Evolutionary conservation across 2,113 vertebrate genomes (phyloP).

Genomic region (Otocyon megalotis): DNA sequence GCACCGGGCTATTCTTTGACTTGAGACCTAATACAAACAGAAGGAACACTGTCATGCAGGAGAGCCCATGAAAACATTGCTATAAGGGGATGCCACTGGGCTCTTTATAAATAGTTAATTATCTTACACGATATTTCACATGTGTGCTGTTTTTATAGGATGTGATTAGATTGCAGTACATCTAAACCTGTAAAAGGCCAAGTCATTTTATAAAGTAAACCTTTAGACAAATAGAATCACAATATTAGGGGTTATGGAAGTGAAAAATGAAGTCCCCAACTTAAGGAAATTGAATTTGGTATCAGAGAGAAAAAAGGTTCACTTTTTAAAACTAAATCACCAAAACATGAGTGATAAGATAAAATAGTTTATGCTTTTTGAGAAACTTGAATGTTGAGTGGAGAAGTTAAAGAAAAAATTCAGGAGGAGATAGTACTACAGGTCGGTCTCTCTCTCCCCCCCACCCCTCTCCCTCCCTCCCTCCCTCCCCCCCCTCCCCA

Average conservation of each 20-base stretch:
- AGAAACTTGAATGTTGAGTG: background rate
- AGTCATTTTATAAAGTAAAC: background rate
- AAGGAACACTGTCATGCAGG: background rate
- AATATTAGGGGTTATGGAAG: background rate
- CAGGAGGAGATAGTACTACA: background rate
- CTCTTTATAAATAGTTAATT: background rate
- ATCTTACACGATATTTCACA: background rate
- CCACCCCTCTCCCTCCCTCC: too few species aligned
- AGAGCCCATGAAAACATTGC: background rate
- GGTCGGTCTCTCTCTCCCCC: background rate
- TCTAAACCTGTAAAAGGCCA: background rate
- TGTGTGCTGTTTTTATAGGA: background rate
- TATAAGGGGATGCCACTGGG: background rate
- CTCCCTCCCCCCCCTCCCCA: too few species aligned
- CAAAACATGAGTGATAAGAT: background rate
- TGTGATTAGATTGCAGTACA: background rate
- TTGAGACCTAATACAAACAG: background rate
- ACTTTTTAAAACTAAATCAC: background rate
- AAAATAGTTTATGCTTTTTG: background rate
- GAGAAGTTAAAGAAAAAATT: background rate
- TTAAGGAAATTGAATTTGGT: constrained; percentile 15
- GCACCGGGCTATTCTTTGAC: constrained; percentile 6
- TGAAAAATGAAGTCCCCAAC: background rate
- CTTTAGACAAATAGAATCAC: background rate
- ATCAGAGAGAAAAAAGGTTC: background rate